Evolutionary conservation across 2,888 invertebrate genomes (phyloP), one percentile per base, ranked within the genome.

Genomic region (Phaedon cochleariae): DNA sequence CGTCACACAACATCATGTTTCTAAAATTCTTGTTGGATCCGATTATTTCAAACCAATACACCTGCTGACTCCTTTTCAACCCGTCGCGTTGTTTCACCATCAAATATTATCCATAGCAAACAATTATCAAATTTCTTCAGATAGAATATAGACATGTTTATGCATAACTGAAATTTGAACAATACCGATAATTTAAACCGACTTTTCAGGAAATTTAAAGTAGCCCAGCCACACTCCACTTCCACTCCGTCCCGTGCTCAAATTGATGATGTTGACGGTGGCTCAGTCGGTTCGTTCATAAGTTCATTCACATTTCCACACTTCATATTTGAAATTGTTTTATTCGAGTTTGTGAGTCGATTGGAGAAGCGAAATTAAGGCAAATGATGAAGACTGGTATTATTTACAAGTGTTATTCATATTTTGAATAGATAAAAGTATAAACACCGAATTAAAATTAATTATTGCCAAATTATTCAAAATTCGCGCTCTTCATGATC

Each of bases 1-100:
- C 83, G 82, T 81, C 83, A 84, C 84, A 85, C 86, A 84, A 84
- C 84, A 75, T 65, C 77, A 79, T 80, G 71, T 75, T 78, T 62
- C 26, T 5, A 26, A 73, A 81, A 73, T 64, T 59, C 52, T 67
- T 66, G 53, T 31, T 58, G 64, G 59, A 41, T 41, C 41, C 2
- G 59, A 63, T 83, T 83, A 75, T 73, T 76, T 76, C 79, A 78
- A 78, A 73, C 73, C 76, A 78, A 78, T 81, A 80, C 82, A 82
- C 82, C 82, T 81, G 81, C 81, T 81, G 80, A 79, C 79, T 80
- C 76, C 75, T 78, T 74, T 73, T 73, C 72, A 72, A 76, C 75
- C 74, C 74, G 75, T 74, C 73, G 77, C 76, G 69, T 73, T 66
- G 71, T 71, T 76, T 75, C 76, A 76, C 75, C 78, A 71, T 77